Evolutionary conservation across 1,140 invertebrate genomes (phyloP), one percentile per base, ranked within the genome.

Genomic region (Drosophila grimshawi): DNA sequence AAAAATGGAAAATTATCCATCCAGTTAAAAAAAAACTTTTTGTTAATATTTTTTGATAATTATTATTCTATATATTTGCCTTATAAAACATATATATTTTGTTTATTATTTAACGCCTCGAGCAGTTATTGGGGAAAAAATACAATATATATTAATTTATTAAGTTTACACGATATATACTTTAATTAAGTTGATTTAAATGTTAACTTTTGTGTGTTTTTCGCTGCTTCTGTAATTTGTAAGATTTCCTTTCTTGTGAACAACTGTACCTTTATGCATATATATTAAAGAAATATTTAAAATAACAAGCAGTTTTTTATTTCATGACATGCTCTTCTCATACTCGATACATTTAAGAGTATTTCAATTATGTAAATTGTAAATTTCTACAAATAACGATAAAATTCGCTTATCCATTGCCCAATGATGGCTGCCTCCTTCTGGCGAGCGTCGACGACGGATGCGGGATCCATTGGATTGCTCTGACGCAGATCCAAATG

Each of bases 401-500:
- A 62, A 57, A 66, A 81, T 10, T 80, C 46, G 6, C 48, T 27
- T 37, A 91, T 91, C 89, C 89, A 91, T 32, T 56, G 46, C 4
- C 51, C 49, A 43, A 91, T 91, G n/a, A 89, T 91, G 5, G 19
- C 30, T 3, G 78, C 59, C 71, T 91, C 89, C 6, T 61, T 75
- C 0, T 57, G 30, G 27, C 90, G 80, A 4, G 90, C 90, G 49
- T 80, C 76, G 3, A 39, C 69, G 0, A 91, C 82, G 0, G 86
- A 91, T 30, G 74, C 49, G 29, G 88, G 85, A 79, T 92, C 91
- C 5, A 65, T 52, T 4, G 78, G 67, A 57, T 90, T 52, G 39
- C 71, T 80, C 11, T 64, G 33, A 5, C 98, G 94, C 11, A 99
- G 94, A 92, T 99, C 98, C 33, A 98, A 94, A 92, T 99, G 98